Evolutionary conservation across 2,888 invertebrate genomes (phyloP), one percentile per base, ranked within the genome.

Genomic region (Protodeltote pygarga): DNA sequence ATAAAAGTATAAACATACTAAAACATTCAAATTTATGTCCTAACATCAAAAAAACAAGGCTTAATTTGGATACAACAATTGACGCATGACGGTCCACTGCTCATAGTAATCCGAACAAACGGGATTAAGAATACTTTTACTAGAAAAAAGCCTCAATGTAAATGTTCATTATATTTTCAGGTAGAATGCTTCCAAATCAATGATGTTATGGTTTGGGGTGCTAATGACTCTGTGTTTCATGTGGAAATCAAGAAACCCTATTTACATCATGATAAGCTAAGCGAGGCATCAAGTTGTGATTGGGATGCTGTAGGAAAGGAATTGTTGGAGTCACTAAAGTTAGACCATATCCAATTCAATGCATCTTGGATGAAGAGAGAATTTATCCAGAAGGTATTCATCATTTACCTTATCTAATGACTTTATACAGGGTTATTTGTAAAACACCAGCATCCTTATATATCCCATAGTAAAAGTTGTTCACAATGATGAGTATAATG

Each of bases 341-440:
- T 82, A 23, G 90, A 87, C 42, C 77, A 81, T 21, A 80, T 81
- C 5, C 75, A 85, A 41, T 83, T 89, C 40, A 88, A 75, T 65
- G 77, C 75, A 1, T 70, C 84, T 21, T 90, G 89, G 89, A 64
- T 90, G 77, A 88, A 84, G 62, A 89, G 83, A 52, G 87, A 89
- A 37, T 86, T 83, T 49, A 76, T 88, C 25, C 70, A 78, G 24
- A 89, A 85, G 85, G 90, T 90, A 66, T 14, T 24, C 34, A 34
- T 6, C 1, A n/a, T 5, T 1, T 8, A 33, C 21, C n/a, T 8
- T 3, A 9, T 2, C 23, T 23, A n/a, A 4, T 9, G 1, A 24
- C 3, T 9, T 10, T 3, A 5, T 23, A 4, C 3, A n/a, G 3
- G 3, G 10, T 9, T 23, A 9, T 5, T 23, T 3, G 3, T 0